Percentiles rank a stretch among this genome's conserved stretches.
phyloP scores from a whole-genome alignment of 2,113 vertebrate genomes.

The Micronycteris hirsuta region DNA sequence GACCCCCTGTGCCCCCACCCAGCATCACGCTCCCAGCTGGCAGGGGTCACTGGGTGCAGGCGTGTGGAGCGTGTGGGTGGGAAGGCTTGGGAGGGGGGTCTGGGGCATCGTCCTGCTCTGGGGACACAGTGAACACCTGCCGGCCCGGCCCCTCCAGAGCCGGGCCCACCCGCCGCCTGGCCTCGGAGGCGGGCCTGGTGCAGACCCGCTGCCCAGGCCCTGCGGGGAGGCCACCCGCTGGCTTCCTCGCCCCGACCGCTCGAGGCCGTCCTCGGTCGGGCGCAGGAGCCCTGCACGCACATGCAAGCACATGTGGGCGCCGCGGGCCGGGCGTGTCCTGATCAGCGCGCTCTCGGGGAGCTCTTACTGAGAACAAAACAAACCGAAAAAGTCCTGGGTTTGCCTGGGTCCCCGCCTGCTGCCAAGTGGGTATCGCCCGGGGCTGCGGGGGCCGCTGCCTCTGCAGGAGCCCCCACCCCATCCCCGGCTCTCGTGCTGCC shows the following conservation, averaged over 20 bases:
- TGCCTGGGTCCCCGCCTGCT: not conserved
- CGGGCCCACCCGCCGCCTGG: too few relatives aligned
- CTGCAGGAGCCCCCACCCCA: not conserved
- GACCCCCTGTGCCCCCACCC: too few relatives aligned
- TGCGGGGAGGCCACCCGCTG: not conserved
- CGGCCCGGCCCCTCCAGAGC: not conserved
- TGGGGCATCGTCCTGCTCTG: accelerated
- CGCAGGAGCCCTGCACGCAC: constrained; percentile 80
- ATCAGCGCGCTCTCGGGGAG: constrained; percentile 82
- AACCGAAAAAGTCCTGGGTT: constrained; percentile 72
- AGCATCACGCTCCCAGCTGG: accelerated
- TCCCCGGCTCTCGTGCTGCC: not conserved
- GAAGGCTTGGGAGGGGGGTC: accelerated
- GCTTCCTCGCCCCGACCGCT: not conserved
- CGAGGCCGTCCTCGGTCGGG: constrained; percentile 71
- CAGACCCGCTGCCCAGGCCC: too few relatives aligned
- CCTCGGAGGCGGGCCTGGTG: too few relatives aligned
- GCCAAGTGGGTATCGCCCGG: not conserved
- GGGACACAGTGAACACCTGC: accelerated
- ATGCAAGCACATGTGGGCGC: constrained; percentile 83
- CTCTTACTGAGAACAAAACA: constrained; percentile 64
- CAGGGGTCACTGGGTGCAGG: not conserved
- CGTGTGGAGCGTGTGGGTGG: not conserved
- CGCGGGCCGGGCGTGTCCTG: constrained; percentile 83
- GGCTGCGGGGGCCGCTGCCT: not conserved